A percentile compares a stretch with the other conserved stretches of the same genome.
These are phyloP conservation scores for Ptycholaimellus sp. DNA, from an alignment of 2,888 invertebrate species.

Conservation along the genomic window DNA sequence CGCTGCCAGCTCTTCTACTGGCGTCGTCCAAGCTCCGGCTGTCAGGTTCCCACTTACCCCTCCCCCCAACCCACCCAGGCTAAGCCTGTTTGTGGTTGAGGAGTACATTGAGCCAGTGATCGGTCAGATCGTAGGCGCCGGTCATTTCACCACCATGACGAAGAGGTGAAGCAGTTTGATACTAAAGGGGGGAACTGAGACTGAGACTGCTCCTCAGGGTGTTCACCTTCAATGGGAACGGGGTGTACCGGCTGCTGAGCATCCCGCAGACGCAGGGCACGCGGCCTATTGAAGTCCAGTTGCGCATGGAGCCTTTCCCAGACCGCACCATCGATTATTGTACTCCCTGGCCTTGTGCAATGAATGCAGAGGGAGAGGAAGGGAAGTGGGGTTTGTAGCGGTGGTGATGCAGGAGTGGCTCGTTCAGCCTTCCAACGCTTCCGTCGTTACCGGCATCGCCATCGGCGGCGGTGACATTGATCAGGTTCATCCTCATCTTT, in stretches of 20 bases:
- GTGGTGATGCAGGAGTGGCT: constrained; percentile 15
- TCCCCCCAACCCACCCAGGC: too few species aligned
- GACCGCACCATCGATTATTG: constrained; percentile 23
- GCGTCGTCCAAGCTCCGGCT: constrained; percentile 65
- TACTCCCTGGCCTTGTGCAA: too few species aligned
- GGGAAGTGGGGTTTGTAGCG: neutral
- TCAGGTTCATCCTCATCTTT: constrained; percentile 12
- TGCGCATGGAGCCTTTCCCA: constrained; percentile 21
- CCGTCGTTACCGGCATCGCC: constrained; percentile 18
- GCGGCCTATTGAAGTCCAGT: constrained; percentile 20
- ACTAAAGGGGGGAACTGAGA: too few species aligned
- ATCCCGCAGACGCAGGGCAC: constrained; percentile 15
- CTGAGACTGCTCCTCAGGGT: too few species aligned
- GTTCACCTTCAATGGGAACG: too few species aligned
- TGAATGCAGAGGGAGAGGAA: too few species aligned
- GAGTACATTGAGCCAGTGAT: too few species aligned
- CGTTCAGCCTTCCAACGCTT: constrained; percentile 22
- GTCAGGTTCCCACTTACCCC: too few species aligned
- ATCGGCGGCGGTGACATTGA: constrained; percentile 13
- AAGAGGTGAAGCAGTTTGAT: too few species aligned
- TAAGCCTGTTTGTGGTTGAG: too few species aligned
- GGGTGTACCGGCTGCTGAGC: constrained; percentile 19
- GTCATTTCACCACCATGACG: constrained; percentile 59
- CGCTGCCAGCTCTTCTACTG: constrained; percentile 84
- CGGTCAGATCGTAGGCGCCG: constrained; percentile 80